phyloP scores from a whole-genome alignment of 2,113 vertebrate genomes.

The Sarotherodon lohbergeri region DNA sequence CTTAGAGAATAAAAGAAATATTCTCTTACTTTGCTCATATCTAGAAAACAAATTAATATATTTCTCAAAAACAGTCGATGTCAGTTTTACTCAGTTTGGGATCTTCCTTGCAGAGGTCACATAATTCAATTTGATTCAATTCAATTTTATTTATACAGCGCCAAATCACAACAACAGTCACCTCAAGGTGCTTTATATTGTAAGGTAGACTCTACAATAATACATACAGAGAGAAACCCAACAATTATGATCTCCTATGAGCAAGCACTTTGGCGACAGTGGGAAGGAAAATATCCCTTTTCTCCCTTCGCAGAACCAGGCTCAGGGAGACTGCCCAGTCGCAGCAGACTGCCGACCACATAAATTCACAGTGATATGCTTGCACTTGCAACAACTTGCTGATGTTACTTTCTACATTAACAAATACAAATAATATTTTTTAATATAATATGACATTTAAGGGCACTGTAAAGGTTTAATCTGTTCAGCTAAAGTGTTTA shows the following conservation, averaged over 20 bases:
- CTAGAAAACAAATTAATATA: accelerated
- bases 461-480: not conserved
- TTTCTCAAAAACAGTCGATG: not conserved
- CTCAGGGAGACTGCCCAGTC: not conserved
- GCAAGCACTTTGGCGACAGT: not conserved
- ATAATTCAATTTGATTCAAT: not conserved
- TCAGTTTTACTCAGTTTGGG: not conserved
- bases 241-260: not conserved
- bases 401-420: not conserved
- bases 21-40: not conserved
- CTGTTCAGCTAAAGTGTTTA: not conserved
- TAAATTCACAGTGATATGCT: not conserved
- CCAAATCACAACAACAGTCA: not conserved
- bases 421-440: not conserved
- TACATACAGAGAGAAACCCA: not conserved
- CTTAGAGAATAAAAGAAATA: not conserved
- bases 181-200: not conserved
- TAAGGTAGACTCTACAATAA: not conserved
- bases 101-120: not conserved
- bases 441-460: not conserved
- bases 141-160: not conserved
- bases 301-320: accelerated
- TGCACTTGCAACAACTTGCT: not conserved
- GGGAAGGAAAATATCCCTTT: not conserved
- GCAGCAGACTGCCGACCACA: accelerated